These are phyloP conservation scores for Alloplasta piceator DNA, from an alignment of 2,888 invertebrate genomes.

Conservation along the genomic window DNA sequence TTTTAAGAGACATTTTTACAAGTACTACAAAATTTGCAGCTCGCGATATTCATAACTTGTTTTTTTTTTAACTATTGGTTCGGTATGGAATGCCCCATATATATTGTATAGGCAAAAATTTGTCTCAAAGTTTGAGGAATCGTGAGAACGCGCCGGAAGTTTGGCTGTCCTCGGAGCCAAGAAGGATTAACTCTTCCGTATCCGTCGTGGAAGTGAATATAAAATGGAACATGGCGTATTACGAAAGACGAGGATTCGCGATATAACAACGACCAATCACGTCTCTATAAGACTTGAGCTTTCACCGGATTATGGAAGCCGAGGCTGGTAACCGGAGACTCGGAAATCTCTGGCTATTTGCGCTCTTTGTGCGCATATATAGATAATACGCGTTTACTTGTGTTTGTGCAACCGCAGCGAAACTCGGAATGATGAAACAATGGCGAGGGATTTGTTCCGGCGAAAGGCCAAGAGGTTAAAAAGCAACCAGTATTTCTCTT, in stretches of 20 bases:
- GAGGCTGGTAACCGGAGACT: neutral
- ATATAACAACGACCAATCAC: too few species aligned
- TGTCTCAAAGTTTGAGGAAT: slow-evolving; percentile 33
- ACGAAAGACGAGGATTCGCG: neutral
- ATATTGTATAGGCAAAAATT: neutral
- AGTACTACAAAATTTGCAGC: too few species aligned
- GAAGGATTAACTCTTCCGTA: slow-evolving; percentile 36
- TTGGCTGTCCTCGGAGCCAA: slow-evolving; percentile 7
- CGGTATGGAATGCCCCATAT: too few species aligned
- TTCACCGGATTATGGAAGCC: slow-evolving; percentile 74
- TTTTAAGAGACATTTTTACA: too few species aligned
- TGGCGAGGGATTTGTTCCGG: slow-evolving; percentile 16
- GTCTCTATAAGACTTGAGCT: slow-evolving; percentile 66
- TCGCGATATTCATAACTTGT: too few species aligned
- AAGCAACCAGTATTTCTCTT: neutral
- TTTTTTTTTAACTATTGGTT: too few species aligned
- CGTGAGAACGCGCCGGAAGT: slow-evolving; percentile 25
- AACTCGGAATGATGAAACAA: slow-evolving; percentile 26
- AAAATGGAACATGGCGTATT: neutral
- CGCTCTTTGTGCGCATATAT: neutral
- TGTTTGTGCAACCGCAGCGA: neutral
- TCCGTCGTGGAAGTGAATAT: neutral
- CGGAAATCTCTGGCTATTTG: slow-evolving; percentile 27
- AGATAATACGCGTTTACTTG: neutral
- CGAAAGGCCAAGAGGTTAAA: slow-evolving; percentile 13